Evolutionary conservation across 2,797 vertebrate genomes (phyloP), one percentile per base, ranked within the genome.

Genomic region (Caiman crocodilus): DNA sequence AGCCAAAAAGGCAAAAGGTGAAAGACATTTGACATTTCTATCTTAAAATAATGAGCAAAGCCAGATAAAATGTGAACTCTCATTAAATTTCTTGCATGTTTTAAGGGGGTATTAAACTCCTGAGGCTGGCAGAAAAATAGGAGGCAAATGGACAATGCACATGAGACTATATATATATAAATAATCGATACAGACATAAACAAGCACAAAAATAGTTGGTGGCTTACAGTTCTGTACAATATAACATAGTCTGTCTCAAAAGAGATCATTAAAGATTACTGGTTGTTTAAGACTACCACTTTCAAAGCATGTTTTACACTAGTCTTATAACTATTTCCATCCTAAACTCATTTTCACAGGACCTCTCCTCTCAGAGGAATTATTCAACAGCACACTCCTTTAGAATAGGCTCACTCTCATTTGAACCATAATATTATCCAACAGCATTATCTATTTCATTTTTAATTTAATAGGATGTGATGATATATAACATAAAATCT

Each of bases 1-100:
- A 94, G 67, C 60, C 73, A 75, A 79, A 59, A 57, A 11, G 42
- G 59, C 73, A 89, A 92, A 86, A 12, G 79, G 71, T 50, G 7
- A 32, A 93, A 65, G 20, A 69, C 79, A 28, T 50, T 79, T 67
- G 82, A 88, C 80, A 78, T 82, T 93, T 94, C 91, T 80, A 79
- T 67, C 65, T 55, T 42, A 81, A 83, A 71, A 82, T 59, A 78
- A 78, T 35, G 64, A 23, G 80, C 15, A 90, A 87, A 7, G 57
- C n/a, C 20, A 82, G 58, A 79, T 59, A 89, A 26, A 16, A 75
- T n/a, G 18, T 21, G n/a, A 80, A 16, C 8, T 78, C 23, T 60
- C 35, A 21, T 32, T 61, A 25, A 42, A 16, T 78, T 32, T 77
- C 58, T 77, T 35, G 23, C n/a, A 60, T 60, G 60, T 35, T 23